Base-by-base conservation (phyloP, 2,113 vertebrate species). In the Crocuta crocuta region DNA sequence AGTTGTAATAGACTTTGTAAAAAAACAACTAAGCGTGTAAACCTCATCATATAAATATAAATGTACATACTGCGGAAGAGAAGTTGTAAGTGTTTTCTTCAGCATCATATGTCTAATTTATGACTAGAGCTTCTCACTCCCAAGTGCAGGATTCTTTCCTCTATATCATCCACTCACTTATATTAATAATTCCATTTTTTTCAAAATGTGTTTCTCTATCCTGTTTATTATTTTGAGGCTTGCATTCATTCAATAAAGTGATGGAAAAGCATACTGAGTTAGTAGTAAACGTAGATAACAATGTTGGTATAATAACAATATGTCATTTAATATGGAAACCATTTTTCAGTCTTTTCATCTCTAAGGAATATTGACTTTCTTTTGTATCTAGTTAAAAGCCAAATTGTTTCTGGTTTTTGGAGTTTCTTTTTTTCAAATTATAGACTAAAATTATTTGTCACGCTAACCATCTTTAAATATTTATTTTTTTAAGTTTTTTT, bases 1-100 rank as follows among this genome's bases (percentile, higher is more conserved):
- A 76, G 6, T 84, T 68, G 26, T 43, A 89, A 85, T 58, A 48
- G 21, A 23, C 15, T 85, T 80, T n/a, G 83, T 84, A 66, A 50
- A 79, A 79, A 66, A 85, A 74, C 53, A 33, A 82, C 58, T 61
- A 61, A 23, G 58, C 21, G 3, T 2, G 21, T 23, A 21, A 61
- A 61, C 58, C n/a, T 91, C 53, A 73, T 63, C 63, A 92, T 39
- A 26, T n/a, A 90, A 85, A 90, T 94, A 70, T 68, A 87, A 80
- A 70, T 70, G 33, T 31, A 26, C 15, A 33, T 73, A 83, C 17
- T 78, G 35, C 76, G 45, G 31, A 53, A 94, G 81, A 43, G 23
- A 86, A 43, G 5, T n/a, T 55, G 0, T 68, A 89, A 95, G 33
- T 66, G 84, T 7, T 89, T 96, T 94, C 33, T 83, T 68, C 26